A percentile compares a stretch with the other conserved stretches of the same genome.
Evolutionary conservation across 1,140 invertebrate species (phyloP).

Genomic region (Lordiphosa clarofinis): DNA sequence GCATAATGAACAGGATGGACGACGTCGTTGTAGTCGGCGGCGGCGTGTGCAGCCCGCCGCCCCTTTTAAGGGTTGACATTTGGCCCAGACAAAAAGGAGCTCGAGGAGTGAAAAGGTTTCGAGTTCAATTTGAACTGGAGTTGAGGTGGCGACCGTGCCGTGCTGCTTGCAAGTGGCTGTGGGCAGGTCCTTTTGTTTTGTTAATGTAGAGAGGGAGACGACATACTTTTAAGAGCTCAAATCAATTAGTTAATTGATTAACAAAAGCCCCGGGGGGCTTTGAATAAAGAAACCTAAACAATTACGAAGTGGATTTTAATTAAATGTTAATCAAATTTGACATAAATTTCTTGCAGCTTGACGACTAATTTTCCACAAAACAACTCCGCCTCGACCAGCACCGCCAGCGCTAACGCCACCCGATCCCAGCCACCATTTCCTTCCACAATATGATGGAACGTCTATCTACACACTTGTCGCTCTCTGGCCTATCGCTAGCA

Average conservation of each 20-base stretch:
- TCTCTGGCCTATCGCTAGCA: conserved; percentile 78
- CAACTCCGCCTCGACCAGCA: conserved; percentile 25
- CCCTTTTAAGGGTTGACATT: conserved; percentile 69
- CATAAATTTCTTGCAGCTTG: conserved; percentile 2
- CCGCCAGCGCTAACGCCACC: conserved; percentile 26
- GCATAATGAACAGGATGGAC: conserved; percentile 71
- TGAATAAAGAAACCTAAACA: background rate
- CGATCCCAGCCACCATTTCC: conserved; percentile 31
- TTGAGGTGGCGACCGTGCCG: conserved; percentile 62
- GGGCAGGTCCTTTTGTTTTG: conserved; percentile 40
- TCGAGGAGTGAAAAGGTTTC: conserved; percentile 34
- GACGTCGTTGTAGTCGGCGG: conserved; percentile 16
- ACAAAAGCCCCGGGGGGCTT: conserved; percentile 32
- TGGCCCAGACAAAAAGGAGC: conserved; percentile 46
- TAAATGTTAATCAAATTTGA: no score
- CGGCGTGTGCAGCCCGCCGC: conserved; percentile 40
- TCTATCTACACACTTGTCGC: conserved; percentile 77
- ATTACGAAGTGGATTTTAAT: no score
- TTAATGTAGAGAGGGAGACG: conserved; percentile 36
- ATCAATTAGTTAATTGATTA: conserved; percentile 76
- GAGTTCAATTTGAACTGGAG: conserved; percentile 37
- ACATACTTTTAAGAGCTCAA: conserved; percentile 66
- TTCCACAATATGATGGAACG: conserved; percentile 79
- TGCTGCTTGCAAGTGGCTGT: conserved; percentile 48
- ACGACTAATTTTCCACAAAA: conserved; percentile 28